Evolutionary conservation across 2,797 vertebrate genomes (phyloP).

Genomic region (Enteromius viviparus): DNA sequence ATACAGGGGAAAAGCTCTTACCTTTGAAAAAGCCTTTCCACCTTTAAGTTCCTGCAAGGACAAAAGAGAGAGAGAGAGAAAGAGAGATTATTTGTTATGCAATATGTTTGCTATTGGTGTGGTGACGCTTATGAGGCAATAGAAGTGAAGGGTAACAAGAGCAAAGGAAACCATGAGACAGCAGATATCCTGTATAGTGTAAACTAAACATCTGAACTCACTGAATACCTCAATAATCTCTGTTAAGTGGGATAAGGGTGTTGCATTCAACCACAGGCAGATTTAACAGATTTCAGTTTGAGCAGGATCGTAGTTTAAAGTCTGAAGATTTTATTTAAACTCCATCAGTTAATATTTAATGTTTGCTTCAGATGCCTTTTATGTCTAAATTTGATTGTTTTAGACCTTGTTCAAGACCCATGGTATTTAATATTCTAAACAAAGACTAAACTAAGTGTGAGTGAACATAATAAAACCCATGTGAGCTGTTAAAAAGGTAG

Average conservation of each 20-base stretch:
- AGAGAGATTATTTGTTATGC: slow-evolving; percentile 43
- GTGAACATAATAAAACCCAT: neutral
- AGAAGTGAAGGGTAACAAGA: slow-evolving; percentile 22
- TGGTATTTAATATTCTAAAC: neutral
- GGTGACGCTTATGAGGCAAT: slow-evolving; percentile 15
- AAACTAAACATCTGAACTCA: slow-evolving; percentile 13
- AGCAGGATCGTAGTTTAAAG: neutral
- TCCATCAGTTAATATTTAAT: neutral
- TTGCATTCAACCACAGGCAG: neutral
- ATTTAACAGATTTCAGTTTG: neutral
- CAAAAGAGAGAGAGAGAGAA: slow-evolving; percentile 22
- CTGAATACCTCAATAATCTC: neutral
- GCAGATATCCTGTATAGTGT: neutral
- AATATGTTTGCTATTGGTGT: slow-evolving; percentile 40
- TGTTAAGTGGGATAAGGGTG: neutral
- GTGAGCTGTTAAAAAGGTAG: neutral
- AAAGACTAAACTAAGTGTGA: neutral
- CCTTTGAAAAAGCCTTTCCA: slow-evolving; percentile 89
- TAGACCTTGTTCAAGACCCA: neutral
- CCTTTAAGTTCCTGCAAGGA: slow-evolving; percentile 85
- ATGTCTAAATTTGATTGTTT: neutral
- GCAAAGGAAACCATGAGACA: slow-evolving; percentile 16
- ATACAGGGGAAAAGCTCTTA: slow-evolving; percentile 67
- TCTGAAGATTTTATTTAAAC: too few relatives aligned
- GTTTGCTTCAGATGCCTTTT: neutral